Percentiles rank a stretch among this genome's conserved stretches.
phyloP scores from a whole-genome alignment of 2,113 vertebrate species.

The Strix aluco region DNA sequence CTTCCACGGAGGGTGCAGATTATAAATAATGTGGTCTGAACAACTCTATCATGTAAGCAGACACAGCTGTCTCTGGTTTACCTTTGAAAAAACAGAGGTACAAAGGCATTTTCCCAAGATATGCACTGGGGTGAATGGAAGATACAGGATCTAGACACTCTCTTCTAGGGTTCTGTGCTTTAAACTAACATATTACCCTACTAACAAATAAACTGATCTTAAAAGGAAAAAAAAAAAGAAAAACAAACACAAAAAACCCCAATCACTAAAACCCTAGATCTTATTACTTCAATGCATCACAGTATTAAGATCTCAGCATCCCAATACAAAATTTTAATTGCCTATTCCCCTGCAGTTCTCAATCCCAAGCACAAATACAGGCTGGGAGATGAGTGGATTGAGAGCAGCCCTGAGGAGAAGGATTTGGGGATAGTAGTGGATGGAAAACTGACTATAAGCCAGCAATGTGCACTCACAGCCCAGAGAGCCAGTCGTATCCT shows the following conservation, averaged over 20 bases:
- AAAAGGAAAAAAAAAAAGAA: not conserved
- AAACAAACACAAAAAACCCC: not conserved
- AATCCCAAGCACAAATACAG: too few relatives aligned
- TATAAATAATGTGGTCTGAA: not conserved
- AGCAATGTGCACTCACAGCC: too few relatives aligned
- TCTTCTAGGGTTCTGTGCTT: not conserved
- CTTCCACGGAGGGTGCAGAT: rapidly evolving
- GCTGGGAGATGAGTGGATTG: too few relatives aligned
- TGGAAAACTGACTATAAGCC: too few relatives aligned
- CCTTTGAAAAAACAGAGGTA: not conserved
- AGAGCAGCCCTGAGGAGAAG: too few relatives aligned
- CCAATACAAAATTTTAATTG: not conserved
- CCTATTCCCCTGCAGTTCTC: too few relatives aligned
- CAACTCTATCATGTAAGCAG: not conserved
- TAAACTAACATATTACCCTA: not conserved
- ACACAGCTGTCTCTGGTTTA: not conserved
- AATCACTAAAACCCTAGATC: not conserved
- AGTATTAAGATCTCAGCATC: not conserved
- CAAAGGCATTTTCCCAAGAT: not conserved
- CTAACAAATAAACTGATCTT: not conserved
- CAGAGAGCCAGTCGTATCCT: too few relatives aligned
- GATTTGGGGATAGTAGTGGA: too few relatives aligned
- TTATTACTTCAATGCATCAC: not conserved
- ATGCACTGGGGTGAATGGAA: not conserved
- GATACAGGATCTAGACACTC: not conserved